Evolutionary conservation across 2,113 vertebrate genomes (phyloP), one percentile per base, ranked within the genome.

Genomic region (Eurypyga helias): DNA sequence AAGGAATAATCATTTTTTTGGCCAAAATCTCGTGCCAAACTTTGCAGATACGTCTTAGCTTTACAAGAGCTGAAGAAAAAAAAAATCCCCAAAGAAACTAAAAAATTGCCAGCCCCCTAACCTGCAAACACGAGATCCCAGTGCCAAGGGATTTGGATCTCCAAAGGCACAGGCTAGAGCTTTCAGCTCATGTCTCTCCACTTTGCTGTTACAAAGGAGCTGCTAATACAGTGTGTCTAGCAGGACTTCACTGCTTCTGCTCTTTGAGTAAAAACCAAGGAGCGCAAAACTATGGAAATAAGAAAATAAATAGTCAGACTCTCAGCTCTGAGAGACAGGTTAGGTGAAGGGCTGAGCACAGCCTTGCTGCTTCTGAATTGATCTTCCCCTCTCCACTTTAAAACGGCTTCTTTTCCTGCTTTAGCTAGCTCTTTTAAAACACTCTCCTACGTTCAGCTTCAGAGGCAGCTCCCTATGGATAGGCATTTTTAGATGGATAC

Each of bases 401-500:
- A 57, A 88, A 24, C 21, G 75, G 64, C 26, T 38, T 52, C 20
- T 89, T 82, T 83, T 90, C 38, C 49, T 61, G 61, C 57, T 88
- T 83, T 85, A 85, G 46, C 12, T 75, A n/a, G 62, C 60, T 83
- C 76, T 97, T 41, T 89, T 87, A 90, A 92, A 94, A 72, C 81
- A 79, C 48, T 54, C 24, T 89, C n/a, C 36, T 78, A 66, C n/a
- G 46, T 36, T 72, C 58, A 54, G 76, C 61, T 97, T 92, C 88
- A 85, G 38, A 93, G 61, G 55, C 60, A 79, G 88, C 72, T 96
- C 92, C 90, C 93, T 83, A 77, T 34, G 85, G 94, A 57, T 60
- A 87, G 78, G 71, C 81, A 82, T 94, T 95, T 95, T 96, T 82
- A 90, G 94, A 89, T 67, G 80, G 87, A 93, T 95, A 91, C 89